phyloP scores from a whole-genome alignment of 2,888 invertebrate species.

The Atherix ibis region DNA sequence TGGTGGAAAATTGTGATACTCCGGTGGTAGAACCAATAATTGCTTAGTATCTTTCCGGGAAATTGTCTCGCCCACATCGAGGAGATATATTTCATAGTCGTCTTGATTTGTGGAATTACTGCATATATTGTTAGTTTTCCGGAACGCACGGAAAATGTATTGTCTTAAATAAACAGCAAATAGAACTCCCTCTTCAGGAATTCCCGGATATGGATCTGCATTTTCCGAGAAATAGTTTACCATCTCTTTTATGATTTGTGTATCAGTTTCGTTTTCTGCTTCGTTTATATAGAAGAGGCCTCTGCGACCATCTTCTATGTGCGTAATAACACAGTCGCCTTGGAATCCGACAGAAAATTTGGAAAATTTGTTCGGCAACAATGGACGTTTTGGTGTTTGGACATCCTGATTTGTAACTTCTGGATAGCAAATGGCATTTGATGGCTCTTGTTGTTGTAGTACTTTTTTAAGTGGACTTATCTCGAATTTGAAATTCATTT shows the following conservation, averaged over 20 bases:
- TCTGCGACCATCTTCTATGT: constrained; percentile 6
- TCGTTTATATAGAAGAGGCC: constrained; percentile 8
- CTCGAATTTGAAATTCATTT: too few relatives aligned
- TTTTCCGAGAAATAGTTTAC: constrained; percentile 6
- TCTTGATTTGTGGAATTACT: background rate
- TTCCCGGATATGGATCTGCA: constrained; percentile 1
- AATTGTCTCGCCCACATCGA: constrained; percentile 10
- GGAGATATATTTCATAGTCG: constrained; percentile 6
- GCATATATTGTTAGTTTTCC: constrained; percentile 7
- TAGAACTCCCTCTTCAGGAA: constrained; percentile 9
- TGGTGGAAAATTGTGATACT: constrained; percentile 4
- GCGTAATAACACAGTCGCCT: constrained; percentile 7
- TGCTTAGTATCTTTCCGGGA: too few relatives aligned
- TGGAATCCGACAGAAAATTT: constrained; percentile 3
- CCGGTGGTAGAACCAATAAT: constrained; percentile 4
- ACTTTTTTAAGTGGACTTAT: too few relatives aligned
- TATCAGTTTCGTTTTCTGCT: constrained; percentile 3
- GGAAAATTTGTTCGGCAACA: too few relatives aligned
- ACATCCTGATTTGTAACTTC: too few relatives aligned
- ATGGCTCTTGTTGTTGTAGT: too few relatives aligned
- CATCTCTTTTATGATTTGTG: constrained; percentile 1
- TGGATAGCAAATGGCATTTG: too few relatives aligned
- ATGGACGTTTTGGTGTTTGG: too few relatives aligned
- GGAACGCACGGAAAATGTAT: constrained; percentile 9
- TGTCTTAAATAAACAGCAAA: constrained; percentile 7